Percentiles rank a stretch among this genome's conserved stretches.
phyloP scores from a whole-genome alignment of 2,888 invertebrate species.

The Epiblema foenella region DNA sequence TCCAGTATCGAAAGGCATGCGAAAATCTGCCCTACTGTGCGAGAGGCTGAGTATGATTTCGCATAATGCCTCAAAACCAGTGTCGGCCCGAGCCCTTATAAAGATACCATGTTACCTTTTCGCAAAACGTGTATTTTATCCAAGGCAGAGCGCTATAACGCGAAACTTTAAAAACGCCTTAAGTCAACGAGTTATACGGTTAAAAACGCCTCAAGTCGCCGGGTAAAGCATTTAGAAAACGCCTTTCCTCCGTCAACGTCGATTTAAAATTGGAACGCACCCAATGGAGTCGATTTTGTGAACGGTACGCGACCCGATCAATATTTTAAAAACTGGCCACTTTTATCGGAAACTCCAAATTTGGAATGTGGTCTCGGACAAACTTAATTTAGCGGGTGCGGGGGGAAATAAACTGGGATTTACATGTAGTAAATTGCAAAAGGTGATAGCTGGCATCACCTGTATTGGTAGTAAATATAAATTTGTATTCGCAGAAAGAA shows the following conservation, averaged over 20 bases:
- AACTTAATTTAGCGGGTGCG: constrained; percentile 14
- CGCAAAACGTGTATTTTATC: constrained; percentile 35
- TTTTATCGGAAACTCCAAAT: constrained; percentile 52
- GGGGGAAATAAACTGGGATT: constrained; percentile 9
- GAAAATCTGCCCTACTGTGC: constrained; percentile 11
- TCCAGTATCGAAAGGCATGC: neutral
- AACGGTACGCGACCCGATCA: constrained; percentile 9
- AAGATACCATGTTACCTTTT: constrained; percentile 52
- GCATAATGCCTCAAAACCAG: constrained; percentile 19
- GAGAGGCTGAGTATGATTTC: neutral
- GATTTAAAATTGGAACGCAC: neutral
- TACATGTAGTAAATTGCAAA: neutral
- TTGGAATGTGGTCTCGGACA: constrained; percentile 58
- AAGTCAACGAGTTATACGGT: neutral
- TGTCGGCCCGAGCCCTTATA: constrained; percentile 53
- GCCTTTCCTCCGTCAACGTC: neutral
- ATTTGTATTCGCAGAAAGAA: neutral
- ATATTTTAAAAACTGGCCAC: constrained; percentile 26
- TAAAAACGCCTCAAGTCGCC: neutral
- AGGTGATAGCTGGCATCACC: neutral
- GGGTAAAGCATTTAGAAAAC: constrained; percentile 5
- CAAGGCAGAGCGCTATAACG: constrained; percentile 24
- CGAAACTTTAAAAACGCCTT: constrained; percentile 2
- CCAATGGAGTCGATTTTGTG: constrained; percentile 1
- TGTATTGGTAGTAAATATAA: constrained; percentile 1